phyloP scores from a whole-genome alignment of 1,140 invertebrate species.

The Drepana arcuata region DNA sequence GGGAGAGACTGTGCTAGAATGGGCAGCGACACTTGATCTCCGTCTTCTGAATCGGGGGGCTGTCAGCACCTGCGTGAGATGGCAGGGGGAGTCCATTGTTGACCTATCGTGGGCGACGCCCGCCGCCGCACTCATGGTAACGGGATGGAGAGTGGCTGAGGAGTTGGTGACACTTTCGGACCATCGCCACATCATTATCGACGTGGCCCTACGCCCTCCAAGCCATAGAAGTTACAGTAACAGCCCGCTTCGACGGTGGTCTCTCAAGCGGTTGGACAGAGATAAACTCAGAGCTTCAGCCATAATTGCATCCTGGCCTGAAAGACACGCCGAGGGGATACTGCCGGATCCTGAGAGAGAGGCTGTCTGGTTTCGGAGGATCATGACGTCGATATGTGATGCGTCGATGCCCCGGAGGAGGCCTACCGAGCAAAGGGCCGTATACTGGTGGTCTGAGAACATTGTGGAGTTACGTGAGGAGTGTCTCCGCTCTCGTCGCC shows the following conservation, averaged over 20 bases:
- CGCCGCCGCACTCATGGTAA: slow-evolving; percentile 2
- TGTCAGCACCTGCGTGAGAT: slow-evolving; percentile 22
- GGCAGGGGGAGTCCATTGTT: slow-evolving; percentile 23
- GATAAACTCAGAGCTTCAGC: slow-evolving; percentile 5
- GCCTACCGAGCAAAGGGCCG: not conserved
- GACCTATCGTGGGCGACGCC: slow-evolving; percentile 26
- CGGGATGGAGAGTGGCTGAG: slow-evolving; percentile 24
- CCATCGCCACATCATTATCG: slow-evolving; percentile 26
- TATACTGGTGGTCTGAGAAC: slow-evolving; percentile 7
- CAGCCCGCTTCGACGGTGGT: slow-evolving; percentile 5
- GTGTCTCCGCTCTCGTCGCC: slow-evolving; percentile 17
- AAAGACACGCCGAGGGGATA: not conserved
- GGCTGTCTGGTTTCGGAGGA: slow-evolving; percentile 4
- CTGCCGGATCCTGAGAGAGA: slow-evolving; percentile 5
- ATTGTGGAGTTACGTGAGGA: slow-evolving; percentile 2
- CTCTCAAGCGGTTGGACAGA: slow-evolving; percentile 1
- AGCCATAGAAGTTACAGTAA: not conserved
- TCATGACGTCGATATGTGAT: slow-evolving; percentile 6
- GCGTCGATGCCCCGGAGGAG: slow-evolving; percentile 3
- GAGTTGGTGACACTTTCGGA: slow-evolving; percentile 30
- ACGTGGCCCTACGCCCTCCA: not conserved
- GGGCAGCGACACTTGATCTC: slow-evolving; percentile 18
- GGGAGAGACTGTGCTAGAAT: slow-evolving; percentile 6
- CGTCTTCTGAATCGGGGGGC: slow-evolving; percentile 17
- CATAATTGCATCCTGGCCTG: slow-evolving; percentile 1